Evolutionary conservation across 2,797 vertebrate species (phyloP).

Genomic region (Oceanodroma leucorhoa): DNA sequence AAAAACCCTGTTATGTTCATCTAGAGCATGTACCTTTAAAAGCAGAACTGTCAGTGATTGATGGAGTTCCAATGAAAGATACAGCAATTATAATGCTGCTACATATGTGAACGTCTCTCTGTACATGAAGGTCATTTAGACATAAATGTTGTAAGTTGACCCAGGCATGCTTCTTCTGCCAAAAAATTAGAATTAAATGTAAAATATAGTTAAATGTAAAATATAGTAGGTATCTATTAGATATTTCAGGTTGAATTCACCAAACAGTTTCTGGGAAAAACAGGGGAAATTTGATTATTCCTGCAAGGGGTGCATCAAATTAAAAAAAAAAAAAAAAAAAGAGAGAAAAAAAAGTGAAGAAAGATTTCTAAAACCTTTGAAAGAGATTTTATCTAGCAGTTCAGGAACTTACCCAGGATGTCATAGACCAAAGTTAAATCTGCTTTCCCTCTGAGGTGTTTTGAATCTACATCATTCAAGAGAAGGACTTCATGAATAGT

Average conservation of each 20-base stretch:
- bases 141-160: neutral
- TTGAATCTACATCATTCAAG: neutral
- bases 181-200: neutral
- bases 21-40: neutral
- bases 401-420: neutral
- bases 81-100: neutral
- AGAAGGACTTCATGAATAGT: neutral
- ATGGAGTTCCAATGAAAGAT: neutral
- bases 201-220: neutral
- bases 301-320: rapidly evolving
- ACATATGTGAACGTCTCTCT: neutral
- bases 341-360: neutral
- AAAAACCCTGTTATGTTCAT: neutral
- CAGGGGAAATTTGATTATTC: neutral
- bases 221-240: neutral
- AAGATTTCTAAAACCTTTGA: neutral
- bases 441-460: neutral
- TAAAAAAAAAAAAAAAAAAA: rapidly evolving
- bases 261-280: neutral
- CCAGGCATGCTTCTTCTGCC: neutral
- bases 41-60: neutral
- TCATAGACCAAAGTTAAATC: neutral
- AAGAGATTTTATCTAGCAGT: neutral
- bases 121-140: neutral
- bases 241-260: neutral